Evolutionary conservation across 2,113 vertebrate genomes (phyloP).

Genomic region (Toxotes chatareus): DNA sequence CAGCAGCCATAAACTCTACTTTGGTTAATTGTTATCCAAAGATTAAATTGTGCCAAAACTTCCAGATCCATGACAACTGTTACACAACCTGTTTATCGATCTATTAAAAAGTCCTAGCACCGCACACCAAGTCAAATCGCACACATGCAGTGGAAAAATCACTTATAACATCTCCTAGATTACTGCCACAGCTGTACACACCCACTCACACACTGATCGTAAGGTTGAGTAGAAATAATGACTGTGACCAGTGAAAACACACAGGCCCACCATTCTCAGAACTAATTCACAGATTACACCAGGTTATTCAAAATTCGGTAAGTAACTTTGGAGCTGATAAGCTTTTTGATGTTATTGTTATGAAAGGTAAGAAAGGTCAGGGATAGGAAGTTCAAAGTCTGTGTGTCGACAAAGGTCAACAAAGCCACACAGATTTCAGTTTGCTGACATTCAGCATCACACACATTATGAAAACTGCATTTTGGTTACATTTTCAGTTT

Average conservation of each 20-base stretch:
- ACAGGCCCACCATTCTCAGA: neutral
- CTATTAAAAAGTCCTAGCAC: neutral
- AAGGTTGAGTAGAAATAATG: neutral
- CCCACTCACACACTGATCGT: neutral
- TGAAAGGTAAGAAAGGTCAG: neutral
- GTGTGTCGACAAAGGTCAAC: neutral
- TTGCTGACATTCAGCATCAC: neutral
- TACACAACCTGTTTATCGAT: neutral
- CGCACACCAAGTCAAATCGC: neutral
- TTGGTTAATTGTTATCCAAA: neutral
- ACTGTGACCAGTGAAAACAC: neutral
- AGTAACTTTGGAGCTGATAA: slow-evolving; percentile 11
- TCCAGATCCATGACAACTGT: neutral
- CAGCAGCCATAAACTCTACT: neutral
- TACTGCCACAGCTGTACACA: neutral
- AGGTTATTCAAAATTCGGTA: neutral
- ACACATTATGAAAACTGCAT: neutral
- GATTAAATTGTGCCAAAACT: neutral
- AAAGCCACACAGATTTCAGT: neutral
- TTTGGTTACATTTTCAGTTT: no score
- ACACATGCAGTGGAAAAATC: neutral
- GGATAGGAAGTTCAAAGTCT: slow-evolving; percentile 4
- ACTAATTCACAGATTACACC: neutral
- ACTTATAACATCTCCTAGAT: neutral
- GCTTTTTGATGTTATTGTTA: neutral